A percentile compares a stretch with the other conserved stretches of the same genome.
Evolutionary conservation across 2,113 vertebrate genomes (phyloP).

Genomic region (Cettia cetti): DNA sequence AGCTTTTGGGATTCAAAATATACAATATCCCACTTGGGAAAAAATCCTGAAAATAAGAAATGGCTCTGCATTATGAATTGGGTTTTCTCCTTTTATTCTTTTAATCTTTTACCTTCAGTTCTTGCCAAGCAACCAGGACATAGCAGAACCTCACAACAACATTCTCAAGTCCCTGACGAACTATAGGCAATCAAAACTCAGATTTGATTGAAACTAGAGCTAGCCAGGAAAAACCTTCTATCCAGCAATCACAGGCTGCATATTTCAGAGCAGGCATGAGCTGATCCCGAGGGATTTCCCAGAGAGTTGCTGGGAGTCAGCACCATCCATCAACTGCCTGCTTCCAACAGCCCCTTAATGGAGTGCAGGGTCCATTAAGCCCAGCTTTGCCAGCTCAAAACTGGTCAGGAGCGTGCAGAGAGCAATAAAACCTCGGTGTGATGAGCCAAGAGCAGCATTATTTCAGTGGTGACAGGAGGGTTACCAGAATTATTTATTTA

Average conservation of each 20-base stretch:
- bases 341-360: background rate
- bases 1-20: background rate
- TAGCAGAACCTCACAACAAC: background rate
- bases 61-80: background rate
- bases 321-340: background rate
- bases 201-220: background rate
- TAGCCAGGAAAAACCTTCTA: background rate
- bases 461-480: background rate
- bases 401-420: background rate
- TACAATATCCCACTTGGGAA: background rate
- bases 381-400: background rate
- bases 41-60: background rate
- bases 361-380: background rate
- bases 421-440: background rate
- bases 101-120: background rate
- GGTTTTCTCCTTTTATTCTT: background rate
- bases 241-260: rapidly evolving
- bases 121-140: background rate
- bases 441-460: background rate
- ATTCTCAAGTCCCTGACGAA: background rate
- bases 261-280: background rate
- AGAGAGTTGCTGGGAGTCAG: background rate
- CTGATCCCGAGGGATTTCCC: background rate
- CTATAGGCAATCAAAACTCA: background rate
- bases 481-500: background rate